phyloP scores from a whole-genome alignment of 2,113 vertebrate species.

The Sorex fumeus region DNA sequence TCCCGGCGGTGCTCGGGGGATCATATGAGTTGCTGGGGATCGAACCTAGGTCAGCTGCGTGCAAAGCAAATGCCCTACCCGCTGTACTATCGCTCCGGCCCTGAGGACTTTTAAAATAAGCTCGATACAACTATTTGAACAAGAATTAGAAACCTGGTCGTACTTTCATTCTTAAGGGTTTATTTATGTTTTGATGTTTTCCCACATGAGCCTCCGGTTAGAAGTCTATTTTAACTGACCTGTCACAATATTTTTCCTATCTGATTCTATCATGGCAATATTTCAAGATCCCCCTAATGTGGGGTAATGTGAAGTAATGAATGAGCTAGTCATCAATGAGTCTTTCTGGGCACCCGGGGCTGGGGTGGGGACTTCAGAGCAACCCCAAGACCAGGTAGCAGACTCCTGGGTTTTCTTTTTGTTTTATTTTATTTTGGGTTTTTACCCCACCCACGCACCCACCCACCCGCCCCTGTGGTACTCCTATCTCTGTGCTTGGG shows the following conservation, averaged over 20 bases:
- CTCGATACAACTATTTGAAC: neutral
- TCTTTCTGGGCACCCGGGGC: neutral
- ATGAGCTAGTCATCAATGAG: neutral
- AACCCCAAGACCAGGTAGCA: neutral
- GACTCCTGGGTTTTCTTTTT: neutral
- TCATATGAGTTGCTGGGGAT: too few relatives aligned
- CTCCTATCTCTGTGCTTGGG: too few relatives aligned
- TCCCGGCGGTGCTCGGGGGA: too few relatives aligned
- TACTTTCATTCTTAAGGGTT: constrained; percentile 34
- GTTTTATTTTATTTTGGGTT: neutral
- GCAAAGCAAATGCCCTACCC: too few relatives aligned
- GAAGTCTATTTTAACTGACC: neutral
- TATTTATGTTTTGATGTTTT: constrained; percentile 12
- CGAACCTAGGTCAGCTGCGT: too few relatives aligned
- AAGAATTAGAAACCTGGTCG: constrained; percentile 46
- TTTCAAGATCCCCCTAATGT: constrained; percentile 21
- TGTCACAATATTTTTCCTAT: neutral
- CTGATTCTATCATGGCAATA: neutral
- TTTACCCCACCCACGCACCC: too few relatives aligned
- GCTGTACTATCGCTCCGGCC: too few relatives aligned
- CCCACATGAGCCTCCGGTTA: neutral
- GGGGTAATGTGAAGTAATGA: neutral
- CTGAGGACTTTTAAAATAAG: neutral
- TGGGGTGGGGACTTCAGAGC: neutral
- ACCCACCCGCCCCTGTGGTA: too few relatives aligned